Percentiles rank a stretch among this genome's conserved stretches.
These are phyloP conservation scores for Arctopsyche grandis DNA, from an alignment of 1,140 invertebrate species.

Conservation along the genomic window DNA sequence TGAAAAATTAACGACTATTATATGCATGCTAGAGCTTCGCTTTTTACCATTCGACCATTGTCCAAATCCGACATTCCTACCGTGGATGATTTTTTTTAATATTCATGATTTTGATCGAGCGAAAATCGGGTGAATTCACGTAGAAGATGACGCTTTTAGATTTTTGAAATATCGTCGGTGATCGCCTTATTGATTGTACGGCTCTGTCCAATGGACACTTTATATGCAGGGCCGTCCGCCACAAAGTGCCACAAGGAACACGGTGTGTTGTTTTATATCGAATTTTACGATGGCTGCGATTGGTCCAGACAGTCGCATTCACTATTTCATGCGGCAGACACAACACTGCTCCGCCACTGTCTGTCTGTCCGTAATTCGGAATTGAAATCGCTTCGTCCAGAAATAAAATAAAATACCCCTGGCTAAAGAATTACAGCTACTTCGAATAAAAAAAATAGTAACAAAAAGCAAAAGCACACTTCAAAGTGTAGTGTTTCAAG, in stretches of 20 bases:
- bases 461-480: not conserved
- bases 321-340: slow-evolving; percentile 31
- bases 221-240: not conserved
- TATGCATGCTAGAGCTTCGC: not conserved
- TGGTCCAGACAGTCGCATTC: slow-evolving; percentile 22
- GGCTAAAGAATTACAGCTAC: not conserved
- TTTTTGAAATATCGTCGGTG: not conserved
- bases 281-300: slow-evolving; percentile 30
- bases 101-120: not conserved
- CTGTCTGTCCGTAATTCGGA: not conserved
- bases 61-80: no score
- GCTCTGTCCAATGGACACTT: not conserved
- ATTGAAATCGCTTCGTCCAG: not conserved
- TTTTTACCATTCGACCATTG: no score
- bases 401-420: slow-evolving; percentile 17
- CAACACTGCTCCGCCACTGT: not conserved
- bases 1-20: slow-evolving; percentile 20
- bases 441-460: not conserved
- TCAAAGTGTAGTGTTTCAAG: not conserved
- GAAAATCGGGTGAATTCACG: no score
- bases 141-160: not conserved
- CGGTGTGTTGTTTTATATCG: slow-evolving; percentile 26
- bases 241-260: not conserved
- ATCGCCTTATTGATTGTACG: not conserved
- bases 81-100: not conserved